Evolutionary conservation across 2,113 vertebrate species (phyloP).

Genomic region (Peromyscus maniculatus): DNA sequence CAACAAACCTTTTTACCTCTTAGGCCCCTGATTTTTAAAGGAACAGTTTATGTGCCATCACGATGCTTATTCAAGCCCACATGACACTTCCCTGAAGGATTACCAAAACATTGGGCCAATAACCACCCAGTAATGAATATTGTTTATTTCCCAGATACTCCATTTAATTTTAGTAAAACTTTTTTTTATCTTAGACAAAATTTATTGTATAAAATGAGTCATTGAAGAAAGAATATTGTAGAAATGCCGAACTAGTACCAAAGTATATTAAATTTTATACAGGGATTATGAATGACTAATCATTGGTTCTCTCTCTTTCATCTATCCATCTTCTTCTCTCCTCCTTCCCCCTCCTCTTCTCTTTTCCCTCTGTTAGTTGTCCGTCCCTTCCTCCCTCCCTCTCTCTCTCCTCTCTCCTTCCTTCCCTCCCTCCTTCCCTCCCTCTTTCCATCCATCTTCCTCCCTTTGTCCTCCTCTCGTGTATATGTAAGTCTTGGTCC

Average conservation of each 20-base stretch:
- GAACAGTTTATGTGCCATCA: neutral
- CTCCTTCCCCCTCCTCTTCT: neutral
- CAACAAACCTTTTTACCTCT: neutral
- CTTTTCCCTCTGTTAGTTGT: neutral
- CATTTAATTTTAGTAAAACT: slow-evolving; percentile 33
- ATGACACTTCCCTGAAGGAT: neutral
- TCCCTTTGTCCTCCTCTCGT: neutral
- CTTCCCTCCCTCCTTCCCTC: too few species aligned
- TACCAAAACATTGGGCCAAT: neutral
- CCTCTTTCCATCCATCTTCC: neutral
- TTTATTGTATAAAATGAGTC: neutral
- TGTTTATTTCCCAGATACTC: slow-evolving; percentile 39
- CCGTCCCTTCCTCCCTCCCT: neutral
- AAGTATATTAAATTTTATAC: slow-evolving; percentile 42
- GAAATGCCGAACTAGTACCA: slow-evolving; percentile 17
- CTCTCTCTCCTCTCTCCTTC: neutral
- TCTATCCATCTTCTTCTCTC: neutral
- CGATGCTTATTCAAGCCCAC: neutral
- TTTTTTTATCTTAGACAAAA: slow-evolving; percentile 43
- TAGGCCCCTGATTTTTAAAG: slow-evolving; percentile 29
- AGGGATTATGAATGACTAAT: neutral
- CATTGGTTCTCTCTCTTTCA: neutral
- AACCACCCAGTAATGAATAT: slow-evolving; percentile 8
- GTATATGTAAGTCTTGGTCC: neutral
- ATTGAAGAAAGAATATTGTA: neutral